Evolutionary conservation across 2,888 invertebrate species (phyloP), one percentile per base, ranked within the genome.

Genomic region (Idaea straminata): DNA sequence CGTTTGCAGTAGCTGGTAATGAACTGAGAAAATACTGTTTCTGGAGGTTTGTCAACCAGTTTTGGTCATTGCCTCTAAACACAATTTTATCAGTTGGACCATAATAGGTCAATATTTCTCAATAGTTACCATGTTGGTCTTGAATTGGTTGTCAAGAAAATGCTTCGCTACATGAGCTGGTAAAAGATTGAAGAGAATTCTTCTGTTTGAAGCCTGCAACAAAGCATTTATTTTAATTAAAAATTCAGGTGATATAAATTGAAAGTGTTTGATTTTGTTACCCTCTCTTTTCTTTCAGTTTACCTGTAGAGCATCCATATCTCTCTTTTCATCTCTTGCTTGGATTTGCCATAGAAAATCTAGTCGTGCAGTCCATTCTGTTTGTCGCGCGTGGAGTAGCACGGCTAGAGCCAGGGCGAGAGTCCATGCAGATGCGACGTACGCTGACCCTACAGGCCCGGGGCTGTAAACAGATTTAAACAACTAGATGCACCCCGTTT

Each of bases 101-200:
- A 6, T 47, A 13, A 13, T 10, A 13, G 47, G 47, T 47, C 2
- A 47, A 47, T 47, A 25, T 25, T 25, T 47, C 13, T 13, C 47
- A 47, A 47, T 47, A 47, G 67, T 87, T 88, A 91, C 91, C 97
- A 97, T 97, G 87, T 97, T 97, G 75, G 95, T 97, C 74, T 97
- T 94, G 87, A 97, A 97, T 91, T 97, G 97, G 85, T 96, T 96
- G 91, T 98, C 97, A 74, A 98, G 92, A 86, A 98, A 98, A 90
- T 98, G 97, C 58, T 96, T 96, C 64, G 98, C 98, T 58, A 98
- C 98, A 89, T 98, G 98, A 64, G 97, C 96, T 35, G 98, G 98
- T 66, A 98, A 93, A 72, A 98, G 93, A 90, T 98, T 98, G 91
- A 97, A 97, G 65, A 98, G 88, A 79, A 98, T 98, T 80, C 97